Evolutionary conservation across 2,797 vertebrate species (phyloP), one percentile per base, ranked within the genome.

Genomic region (Phoebastria nigripes): DNA sequence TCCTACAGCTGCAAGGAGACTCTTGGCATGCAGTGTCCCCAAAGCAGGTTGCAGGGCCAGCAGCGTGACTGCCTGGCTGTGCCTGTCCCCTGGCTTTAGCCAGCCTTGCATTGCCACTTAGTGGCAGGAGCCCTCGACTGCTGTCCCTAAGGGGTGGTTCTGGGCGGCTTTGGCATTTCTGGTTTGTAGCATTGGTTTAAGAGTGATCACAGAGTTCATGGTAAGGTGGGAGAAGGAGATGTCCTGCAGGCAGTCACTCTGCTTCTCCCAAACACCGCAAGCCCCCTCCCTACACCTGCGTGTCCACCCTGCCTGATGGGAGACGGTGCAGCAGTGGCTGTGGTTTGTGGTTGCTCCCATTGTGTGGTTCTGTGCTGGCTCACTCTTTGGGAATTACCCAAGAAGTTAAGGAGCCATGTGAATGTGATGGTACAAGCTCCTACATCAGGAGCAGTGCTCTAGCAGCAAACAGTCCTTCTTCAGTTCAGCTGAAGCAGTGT

Each of bases 41-140:
- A 65, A 0, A 58, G 65, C 61, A 82, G 61, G 44, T 56, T 42
- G 12, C 31, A 11, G 18, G 65, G 24, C 76, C 79, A 78, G 82
- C 54, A 47, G 66, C 10, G 54, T 49, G 69, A 21, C 33, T 72
- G 85, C 73, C 47, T 62, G 54, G 35, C 37, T 5, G 2, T 74
- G 78, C 58, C 42, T 37, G 46, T 65, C 44, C 62, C 55, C 62
- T 42, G 78, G 4, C 62, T 87, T 96, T 74, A 58, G 19, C 55
- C 77, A 87, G 94, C 79, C 77, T 89, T 89, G 93, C 83, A 70
- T 96, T 97, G 95, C 94, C 95, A 79, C 94, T 93, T 95, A 96
- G 93, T 87, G 93, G 93, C 81, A 92, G 70, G 42, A 92, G 61
- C 54, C 47, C 66, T 95, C 0, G 12, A 47, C 4, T 58, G 73